Evolutionary conservation across 2,888 invertebrate species (phyloP).

Genomic region (Gastracanthus pulcherrimus): DNA sequence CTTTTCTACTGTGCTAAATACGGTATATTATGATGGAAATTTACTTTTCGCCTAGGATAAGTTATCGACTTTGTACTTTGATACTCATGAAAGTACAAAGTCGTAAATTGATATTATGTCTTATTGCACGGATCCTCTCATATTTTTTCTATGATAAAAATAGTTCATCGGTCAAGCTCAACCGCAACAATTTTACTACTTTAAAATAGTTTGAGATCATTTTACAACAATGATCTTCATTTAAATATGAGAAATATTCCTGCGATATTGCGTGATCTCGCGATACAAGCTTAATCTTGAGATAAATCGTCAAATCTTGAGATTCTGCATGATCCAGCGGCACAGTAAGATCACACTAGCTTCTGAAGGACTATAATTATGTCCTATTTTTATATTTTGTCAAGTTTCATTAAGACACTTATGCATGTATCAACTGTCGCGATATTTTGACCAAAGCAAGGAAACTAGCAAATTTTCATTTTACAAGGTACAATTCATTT

Average conservation of each 20-base stretch:
- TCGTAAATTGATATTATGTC: not conserved
- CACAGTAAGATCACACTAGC: constrained; percentile 20
- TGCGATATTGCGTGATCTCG: not conserved
- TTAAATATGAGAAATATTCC: constrained; percentile 36
- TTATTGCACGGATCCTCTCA: constrained; percentile 13
- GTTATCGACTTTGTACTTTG: not conserved
- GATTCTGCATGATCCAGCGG: constrained; percentile 10
- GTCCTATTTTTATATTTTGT: not conserved
- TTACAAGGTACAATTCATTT: not conserved
- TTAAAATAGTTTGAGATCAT: constrained; percentile 17
- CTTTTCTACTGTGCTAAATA: constrained; percentile 36
- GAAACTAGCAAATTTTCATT: constrained; percentile 5
- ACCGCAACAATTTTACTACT: not conserved
- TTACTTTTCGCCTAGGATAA: not conserved
- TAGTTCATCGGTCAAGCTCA: not conserved
- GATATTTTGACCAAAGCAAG: constrained; percentile 31
- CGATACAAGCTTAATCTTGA: not conserved
- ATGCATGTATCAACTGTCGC: not conserved
- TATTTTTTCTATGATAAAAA: constrained; percentile 5
- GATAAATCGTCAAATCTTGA: too few relatives aligned
- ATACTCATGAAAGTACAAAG: constrained; percentile 7
- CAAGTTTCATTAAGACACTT: not conserved
- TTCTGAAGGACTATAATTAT: not conserved
- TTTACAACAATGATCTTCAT: constrained; percentile 25
- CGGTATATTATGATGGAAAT: constrained; percentile 6